Evolutionary conservation across 2,888 invertebrate species (phyloP).

Genomic region (Bombylius major): DNA sequence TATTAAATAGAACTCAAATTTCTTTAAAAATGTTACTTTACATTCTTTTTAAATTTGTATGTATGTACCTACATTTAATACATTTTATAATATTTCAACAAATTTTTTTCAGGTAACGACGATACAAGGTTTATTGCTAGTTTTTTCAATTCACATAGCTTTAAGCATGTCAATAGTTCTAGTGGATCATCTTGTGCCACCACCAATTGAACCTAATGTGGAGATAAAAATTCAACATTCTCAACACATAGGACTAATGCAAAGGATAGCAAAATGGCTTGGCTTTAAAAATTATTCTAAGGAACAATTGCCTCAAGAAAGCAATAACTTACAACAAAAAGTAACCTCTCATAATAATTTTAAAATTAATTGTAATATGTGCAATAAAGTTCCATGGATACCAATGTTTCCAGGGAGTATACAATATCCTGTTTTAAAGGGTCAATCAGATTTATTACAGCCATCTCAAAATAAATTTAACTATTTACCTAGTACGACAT

Average conservation of each 20-base stretch:
- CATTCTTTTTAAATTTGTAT: no score
- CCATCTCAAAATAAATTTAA: constrained; percentile 7
- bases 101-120: no score
- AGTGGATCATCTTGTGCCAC: no score
- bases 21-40: no score
- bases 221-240: no score
- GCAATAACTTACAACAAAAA: constrained; percentile 14
- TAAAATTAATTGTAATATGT: constrained; percentile 57
- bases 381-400: constrained; percentile 71
- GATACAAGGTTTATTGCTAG: no score
- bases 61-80: no score
- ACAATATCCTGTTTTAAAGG: constrained; percentile 18
- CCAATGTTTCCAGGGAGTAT: constrained; percentile 43
- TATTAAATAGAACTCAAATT: no score
- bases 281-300: constrained; percentile 24
- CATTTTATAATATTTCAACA: no score
- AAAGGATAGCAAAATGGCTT: constrained; percentile 35
- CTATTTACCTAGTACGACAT: background rate
- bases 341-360: constrained; percentile 22
- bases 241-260: constrained; percentile 25
- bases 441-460: constrained; percentile 3
- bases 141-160: no score
- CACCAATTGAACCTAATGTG: no score
- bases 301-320: constrained; percentile 22
- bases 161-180: no score